Evolutionary conservation across 2,888 invertebrate species (phyloP).

Genomic region (Ischnus inquisitorius): DNA sequence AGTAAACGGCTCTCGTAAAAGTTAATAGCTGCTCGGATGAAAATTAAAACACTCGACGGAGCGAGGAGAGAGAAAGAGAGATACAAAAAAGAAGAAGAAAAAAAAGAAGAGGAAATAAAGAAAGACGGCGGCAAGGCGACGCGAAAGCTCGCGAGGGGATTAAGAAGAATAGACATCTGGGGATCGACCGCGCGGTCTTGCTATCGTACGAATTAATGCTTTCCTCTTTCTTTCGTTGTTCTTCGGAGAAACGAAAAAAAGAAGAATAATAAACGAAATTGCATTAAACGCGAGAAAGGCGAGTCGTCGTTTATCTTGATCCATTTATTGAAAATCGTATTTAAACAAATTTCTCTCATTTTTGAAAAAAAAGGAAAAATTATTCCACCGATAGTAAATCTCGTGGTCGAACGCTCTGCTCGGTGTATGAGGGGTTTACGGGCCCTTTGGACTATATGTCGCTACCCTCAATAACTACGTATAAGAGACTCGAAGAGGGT

Average conservation of each 20-base stretch:
- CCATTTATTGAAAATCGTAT: neutral
- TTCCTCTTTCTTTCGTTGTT: conserved; percentile 22
- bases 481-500: conserved; percentile 42
- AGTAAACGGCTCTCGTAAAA: conserved; percentile 84
- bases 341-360: neutral
- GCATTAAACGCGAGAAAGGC: neutral
- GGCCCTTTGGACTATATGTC: conserved; percentile 29
- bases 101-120: conserved; percentile 24
- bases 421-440: conserved; percentile 46
- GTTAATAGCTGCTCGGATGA: conserved; percentile 84
- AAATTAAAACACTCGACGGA: conserved; percentile 83
- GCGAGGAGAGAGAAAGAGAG: conserved; percentile 52
- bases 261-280: neutral
- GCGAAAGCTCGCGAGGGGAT: conserved; percentile 67
- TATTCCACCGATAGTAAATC: conserved; percentile 35
- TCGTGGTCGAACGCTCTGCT: conserved; percentile 31
- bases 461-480: conserved; percentile 21
- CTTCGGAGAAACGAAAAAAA: conserved; percentile 8
- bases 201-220: conserved; percentile 66
- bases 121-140: conserved; percentile 54
- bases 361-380: neutral
- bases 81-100: conserved; percentile 8
- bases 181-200: conserved; percentile 66
- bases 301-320: neutral
- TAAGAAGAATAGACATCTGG: conserved; percentile 68